Percentiles rank a stretch among this genome's conserved stretches.
phyloP scores from a whole-genome alignment of 2,797 vertebrate species.

The Spondyliosoma cantharus region DNA sequence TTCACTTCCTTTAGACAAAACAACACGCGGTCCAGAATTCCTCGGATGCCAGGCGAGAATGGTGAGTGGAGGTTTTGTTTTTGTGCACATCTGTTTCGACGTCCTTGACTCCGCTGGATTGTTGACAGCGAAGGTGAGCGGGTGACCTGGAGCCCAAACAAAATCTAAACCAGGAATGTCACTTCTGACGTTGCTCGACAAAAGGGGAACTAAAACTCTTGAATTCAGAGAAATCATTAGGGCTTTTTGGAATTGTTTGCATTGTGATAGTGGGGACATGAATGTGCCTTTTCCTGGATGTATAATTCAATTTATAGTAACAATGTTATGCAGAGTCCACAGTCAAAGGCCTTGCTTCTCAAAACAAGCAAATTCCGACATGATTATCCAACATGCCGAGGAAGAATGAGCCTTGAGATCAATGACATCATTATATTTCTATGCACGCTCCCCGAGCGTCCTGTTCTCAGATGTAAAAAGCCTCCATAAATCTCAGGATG shows the following conservation, averaged over 20 bases:
- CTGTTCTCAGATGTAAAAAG: constrained; percentile 26
- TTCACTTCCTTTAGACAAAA: constrained; percentile 68
- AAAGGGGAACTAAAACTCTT: not conserved
- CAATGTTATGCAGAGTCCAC: not conserved
- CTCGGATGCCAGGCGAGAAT: constrained; percentile 41
- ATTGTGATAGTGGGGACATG: not conserved
- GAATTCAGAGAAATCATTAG: not conserved
- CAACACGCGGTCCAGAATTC: constrained; percentile 67
- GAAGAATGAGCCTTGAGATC: constrained; percentile 16
- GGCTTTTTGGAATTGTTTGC: not conserved
- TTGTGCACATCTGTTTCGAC: not conserved
- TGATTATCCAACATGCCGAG: not conserved
- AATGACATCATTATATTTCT: constrained; percentile 33
- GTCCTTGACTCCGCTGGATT: constrained; percentile 41
- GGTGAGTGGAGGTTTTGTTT: constrained; percentile 17
- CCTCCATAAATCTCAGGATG: constrained; percentile 37
- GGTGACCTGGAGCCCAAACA: constrained; percentile 8
- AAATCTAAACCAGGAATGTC: not conserved
- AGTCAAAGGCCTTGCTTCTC: not conserved
- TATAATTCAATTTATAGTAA: not conserved
- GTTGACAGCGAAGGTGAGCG: constrained; percentile 13
- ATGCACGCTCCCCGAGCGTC: not conserved
- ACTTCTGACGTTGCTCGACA: not conserved
- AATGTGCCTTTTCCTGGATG: not conserved
- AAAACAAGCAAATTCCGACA: constrained; percentile 1